phyloP scores from a whole-genome alignment of 2,113 vertebrate species.

The Alethe castanea region DNA sequence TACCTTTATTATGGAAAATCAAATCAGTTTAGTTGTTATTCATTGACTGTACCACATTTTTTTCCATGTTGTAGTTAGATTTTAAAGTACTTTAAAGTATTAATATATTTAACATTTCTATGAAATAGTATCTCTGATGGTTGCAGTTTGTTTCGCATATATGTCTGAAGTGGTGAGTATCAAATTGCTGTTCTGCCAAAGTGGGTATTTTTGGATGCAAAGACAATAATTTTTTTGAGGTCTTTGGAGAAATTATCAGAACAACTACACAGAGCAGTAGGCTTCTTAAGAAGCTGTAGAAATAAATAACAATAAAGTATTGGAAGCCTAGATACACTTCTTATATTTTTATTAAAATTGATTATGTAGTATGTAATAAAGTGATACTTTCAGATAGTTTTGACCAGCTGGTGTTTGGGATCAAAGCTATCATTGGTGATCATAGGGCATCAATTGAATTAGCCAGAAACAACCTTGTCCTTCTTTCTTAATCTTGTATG shows the following conservation, averaged over 20 bases:
- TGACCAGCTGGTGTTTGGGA: neutral
- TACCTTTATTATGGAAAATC: neutral
- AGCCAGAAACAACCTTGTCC: neutral
- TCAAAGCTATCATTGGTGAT: neutral
- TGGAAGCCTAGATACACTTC: neutral
- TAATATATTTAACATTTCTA: neutral
- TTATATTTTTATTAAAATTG: neutral
- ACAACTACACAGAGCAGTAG: neutral
- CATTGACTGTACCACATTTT: neutral
- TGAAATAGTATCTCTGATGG: neutral
- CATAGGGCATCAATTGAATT: neutral
- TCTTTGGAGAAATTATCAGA: neutral
- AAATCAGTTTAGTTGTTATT: neutral
- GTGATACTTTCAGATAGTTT: neutral
- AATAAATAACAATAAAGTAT: neutral
- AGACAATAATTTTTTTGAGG: neutral
- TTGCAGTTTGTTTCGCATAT: neutral
- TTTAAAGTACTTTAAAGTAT: neutral
- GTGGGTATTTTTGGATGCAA: neutral
- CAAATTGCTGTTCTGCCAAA: neutral
- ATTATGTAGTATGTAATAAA: neutral
- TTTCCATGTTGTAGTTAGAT: neutral
- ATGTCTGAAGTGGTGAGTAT: neutral
- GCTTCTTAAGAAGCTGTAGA: neutral
- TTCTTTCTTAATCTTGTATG: neutral